Evolutionary conservation across 2,888 invertebrate genomes (phyloP).

Genomic region (Tenthredo scrophulariae): DNA sequence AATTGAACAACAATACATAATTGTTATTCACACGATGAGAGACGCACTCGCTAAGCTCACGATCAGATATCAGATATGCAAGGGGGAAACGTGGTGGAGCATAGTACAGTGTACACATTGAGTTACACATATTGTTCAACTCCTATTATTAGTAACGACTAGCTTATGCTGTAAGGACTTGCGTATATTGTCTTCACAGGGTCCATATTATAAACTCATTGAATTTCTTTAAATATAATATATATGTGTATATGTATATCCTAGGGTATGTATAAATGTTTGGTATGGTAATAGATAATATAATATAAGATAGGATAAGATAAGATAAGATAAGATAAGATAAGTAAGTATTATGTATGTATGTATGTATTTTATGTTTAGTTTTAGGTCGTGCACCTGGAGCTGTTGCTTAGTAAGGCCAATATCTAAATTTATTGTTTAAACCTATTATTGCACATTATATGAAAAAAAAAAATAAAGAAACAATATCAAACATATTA

Average conservation of each 20-base stretch:
- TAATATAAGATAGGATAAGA: background rate
- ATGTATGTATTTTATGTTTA: background rate
- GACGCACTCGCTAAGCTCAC: background rate
- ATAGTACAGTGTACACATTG: slow-evolving; percentile 56
- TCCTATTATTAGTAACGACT: slow-evolving; percentile 63
- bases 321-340: background rate
- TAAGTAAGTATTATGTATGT: background rate
- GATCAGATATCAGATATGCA: slow-evolving; percentile 61
- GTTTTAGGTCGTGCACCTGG: slow-evolving; percentile 57
- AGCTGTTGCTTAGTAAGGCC: slow-evolving; percentile 62
- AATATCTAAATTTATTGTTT: slow-evolving; percentile 62
- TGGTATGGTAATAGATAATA: slow-evolving; percentile 39
- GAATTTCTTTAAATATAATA: slow-evolving; percentile 17
- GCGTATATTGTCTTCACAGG: slow-evolving; percentile 67
- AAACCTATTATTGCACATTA: slow-evolving; percentile 61
- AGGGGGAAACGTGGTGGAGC: slow-evolving; percentile 56
- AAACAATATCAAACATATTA: slow-evolving; percentile 24
- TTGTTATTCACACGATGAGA: slow-evolving; percentile 38
- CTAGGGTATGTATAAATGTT: slow-evolving; percentile 38
- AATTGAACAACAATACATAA: slow-evolving; percentile 25
- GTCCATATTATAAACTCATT: slow-evolving; percentile 58
- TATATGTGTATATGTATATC: background rate
- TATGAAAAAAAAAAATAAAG: background rate
- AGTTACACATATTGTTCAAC: slow-evolving; percentile 48
- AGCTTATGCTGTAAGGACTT: slow-evolving; percentile 65